phyloP scores from a whole-genome alignment of 2,888 invertebrate species.

The Diarsia rubi region DNA sequence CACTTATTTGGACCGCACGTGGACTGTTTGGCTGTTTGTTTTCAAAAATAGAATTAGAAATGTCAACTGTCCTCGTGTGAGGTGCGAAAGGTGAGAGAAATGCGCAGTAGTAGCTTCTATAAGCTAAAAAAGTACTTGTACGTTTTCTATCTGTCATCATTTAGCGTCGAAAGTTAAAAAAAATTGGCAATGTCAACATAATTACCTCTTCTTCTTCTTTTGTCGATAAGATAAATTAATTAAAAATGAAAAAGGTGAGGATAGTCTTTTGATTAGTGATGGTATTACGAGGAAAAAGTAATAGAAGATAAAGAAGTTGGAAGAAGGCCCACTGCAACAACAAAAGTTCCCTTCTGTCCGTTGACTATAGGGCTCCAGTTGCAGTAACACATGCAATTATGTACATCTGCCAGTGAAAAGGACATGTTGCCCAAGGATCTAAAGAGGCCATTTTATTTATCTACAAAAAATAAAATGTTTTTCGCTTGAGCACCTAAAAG shows the following conservation, averaged over 20 bases:
- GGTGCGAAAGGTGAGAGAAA: background rate
- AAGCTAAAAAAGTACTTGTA: background rate
- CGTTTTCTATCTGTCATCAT: background rate
- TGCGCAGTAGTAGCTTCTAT: background rate
- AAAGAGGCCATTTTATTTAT: too few relatives aligned
- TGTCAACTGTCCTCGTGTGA: background rate
- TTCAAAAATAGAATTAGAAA: slow-evolving; percentile 13
- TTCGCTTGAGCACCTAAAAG: background rate
- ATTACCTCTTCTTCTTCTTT: background rate
- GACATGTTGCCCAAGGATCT: too few relatives aligned
- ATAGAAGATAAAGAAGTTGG: too few relatives aligned
- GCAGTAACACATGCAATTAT: background rate
- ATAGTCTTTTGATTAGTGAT: background rate
- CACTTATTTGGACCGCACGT: slow-evolving; percentile 35
- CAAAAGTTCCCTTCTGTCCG: too few relatives aligned
- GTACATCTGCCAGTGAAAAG: background rate
- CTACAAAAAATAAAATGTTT: background rate
- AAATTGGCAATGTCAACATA: background rate
- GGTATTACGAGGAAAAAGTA: background rate
- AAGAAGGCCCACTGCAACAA: too few relatives aligned
- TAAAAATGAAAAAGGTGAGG: background rate
- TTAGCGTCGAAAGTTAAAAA: background rate
- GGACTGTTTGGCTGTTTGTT: slow-evolving; percentile 16
- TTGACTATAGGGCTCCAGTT: too few relatives aligned
- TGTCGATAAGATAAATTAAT: too few relatives aligned